These are phyloP conservation scores for Pterocles burchelli DNA, from an alignment of 2,113 vertebrate species.

Conservation along the genomic window DNA sequence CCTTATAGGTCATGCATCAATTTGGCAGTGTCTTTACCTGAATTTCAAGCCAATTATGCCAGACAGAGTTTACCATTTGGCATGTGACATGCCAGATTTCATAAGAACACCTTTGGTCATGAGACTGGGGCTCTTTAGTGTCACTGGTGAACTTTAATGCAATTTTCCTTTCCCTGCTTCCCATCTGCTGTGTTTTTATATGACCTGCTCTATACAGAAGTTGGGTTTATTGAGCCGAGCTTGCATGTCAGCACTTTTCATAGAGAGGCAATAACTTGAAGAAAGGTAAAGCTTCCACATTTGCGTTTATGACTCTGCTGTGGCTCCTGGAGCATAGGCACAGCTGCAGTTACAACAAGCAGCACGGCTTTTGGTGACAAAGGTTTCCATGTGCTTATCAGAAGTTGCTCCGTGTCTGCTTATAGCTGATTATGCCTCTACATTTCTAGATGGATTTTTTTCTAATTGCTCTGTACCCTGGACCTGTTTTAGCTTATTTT, in stretches of 20 bases:
- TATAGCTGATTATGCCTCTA: neutral
- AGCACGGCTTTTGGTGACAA: neutral
- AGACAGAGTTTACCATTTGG: neutral
- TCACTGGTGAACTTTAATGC: neutral
- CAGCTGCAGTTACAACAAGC: neutral
- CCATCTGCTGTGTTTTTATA: neutral
- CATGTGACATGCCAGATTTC: neutral
- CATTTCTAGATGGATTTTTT: neutral
- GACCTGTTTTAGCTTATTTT: neutral
- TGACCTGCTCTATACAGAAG: neutral
- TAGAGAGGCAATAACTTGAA: neutral
- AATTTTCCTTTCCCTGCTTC: neutral
- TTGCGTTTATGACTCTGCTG: neutral
- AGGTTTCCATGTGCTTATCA: neutral
- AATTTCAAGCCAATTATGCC: neutral
- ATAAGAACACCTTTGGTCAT: neutral
- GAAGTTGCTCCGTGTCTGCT: fast-evolving
- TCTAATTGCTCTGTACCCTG: neutral
- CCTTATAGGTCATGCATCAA: neutral
- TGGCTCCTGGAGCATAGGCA: neutral
- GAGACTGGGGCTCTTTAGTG: neutral
- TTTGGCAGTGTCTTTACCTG: neutral
- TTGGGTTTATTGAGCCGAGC: neutral
- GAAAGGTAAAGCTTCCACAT: neutral
- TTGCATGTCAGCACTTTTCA: neutral